Conservation (phyloP, 2,113 vertebrate species). For the Albula goreensis region DNA sequence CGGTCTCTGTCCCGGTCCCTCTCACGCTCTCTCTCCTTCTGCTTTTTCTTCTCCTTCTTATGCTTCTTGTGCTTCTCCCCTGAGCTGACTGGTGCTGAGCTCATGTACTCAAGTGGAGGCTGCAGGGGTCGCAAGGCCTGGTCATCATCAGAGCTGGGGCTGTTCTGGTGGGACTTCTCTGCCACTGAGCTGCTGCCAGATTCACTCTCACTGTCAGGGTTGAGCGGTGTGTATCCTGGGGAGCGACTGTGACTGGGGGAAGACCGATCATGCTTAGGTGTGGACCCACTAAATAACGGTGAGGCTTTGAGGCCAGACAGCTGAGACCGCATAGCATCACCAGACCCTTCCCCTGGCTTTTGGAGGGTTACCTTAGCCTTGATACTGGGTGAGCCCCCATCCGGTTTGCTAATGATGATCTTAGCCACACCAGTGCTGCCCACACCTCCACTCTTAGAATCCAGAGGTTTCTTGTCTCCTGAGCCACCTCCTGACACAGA, state of each 20-base stretch:
- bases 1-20: conserved; percentile 83
- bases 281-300: conserved; percentile 93
- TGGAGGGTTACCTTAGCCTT: conserved; percentile 96
- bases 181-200: conserved; percentile 92
- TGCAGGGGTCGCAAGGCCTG: conserved; percentile 69
- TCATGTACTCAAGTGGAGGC: conserved; percentile 72
- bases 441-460: conserved; percentile 77
- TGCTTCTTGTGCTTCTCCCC: conserved; percentile 98
- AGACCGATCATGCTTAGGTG: conserved; percentile 93
- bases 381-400: conserved; percentile 94
- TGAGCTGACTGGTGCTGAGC: conserved; percentile 79
- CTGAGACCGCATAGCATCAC: conserved; percentile 86
- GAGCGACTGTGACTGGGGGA: conserved; percentile 98
- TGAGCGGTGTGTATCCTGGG: conserved; percentile 91
- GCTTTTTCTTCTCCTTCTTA: conserved; percentile 97
- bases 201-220: conserved; percentile 95
- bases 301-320: conserved; percentile 91
- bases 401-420: conserved; percentile 97
- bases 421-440: conserved; percentile 89
- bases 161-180: conserved; percentile 97
- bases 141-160: conserved; percentile 94
- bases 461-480: conserved; percentile 87
- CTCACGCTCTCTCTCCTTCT: conserved; percentile 85
- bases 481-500: conserved; percentile 78
- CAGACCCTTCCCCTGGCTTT: conserved; percentile 86